phyloP scores from a whole-genome alignment of 2,113 vertebrate genomes.

The Probosciger aterrimus region DNA sequence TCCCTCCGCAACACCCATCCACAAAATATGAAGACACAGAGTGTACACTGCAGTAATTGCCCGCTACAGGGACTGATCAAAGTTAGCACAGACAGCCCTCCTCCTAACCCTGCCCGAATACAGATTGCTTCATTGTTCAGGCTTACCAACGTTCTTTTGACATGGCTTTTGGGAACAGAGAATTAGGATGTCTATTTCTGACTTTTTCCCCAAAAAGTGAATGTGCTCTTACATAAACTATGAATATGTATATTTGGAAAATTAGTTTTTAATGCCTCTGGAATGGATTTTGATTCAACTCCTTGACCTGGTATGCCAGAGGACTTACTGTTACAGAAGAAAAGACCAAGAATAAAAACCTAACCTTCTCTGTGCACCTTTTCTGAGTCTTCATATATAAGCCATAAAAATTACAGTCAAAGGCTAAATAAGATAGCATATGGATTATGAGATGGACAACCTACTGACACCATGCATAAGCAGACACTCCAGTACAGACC shows the following conservation, averaged over 20 bases:
- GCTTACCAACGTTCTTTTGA: not conserved
- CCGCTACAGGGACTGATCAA: not conserved
- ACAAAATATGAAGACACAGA: not conserved
- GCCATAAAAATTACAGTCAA: not conserved
- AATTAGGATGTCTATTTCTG: not conserved
- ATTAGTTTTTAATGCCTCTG: not conserved
- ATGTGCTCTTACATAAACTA: not conserved
- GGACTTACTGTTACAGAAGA: not conserved
- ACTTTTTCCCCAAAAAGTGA: not conserved
- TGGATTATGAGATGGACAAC: not conserved
- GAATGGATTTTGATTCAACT: not conserved
- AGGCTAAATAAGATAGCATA: not conserved
- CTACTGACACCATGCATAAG: not conserved
- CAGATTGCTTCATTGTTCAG: not conserved
- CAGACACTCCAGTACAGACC: not conserved
- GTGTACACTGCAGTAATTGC: not conserved
- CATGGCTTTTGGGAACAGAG: not conserved
- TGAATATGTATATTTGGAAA: not conserved
- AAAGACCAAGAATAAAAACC: not conserved
- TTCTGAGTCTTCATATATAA: not conserved
- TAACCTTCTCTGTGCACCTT: not conserved
- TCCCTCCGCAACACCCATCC: not conserved
- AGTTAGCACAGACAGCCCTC: not conserved
- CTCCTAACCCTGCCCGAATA: not conserved
- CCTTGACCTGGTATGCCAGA: not conserved